Evolutionary conservation across 2,888 invertebrate genomes (phyloP).

Genomic region (Cheilosia urbana): DNA sequence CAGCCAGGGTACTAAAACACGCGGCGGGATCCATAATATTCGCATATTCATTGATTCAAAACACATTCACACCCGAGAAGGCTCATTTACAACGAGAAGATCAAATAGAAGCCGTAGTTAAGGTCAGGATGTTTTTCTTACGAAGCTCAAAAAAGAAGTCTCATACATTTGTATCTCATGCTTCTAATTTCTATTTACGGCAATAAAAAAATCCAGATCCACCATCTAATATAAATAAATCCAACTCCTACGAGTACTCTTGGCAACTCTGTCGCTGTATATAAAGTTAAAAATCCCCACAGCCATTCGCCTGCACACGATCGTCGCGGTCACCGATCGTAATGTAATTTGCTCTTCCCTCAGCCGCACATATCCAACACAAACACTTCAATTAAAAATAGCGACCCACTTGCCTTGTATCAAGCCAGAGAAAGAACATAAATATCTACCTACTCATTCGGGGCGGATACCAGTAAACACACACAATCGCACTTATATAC

Average conservation of each 20-base stretch:
- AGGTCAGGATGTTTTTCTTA: too few species aligned
- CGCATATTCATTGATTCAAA: too few species aligned
- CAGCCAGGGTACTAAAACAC: too few species aligned
- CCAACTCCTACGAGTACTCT: background rate
- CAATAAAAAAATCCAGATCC: background rate
- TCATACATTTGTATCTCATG: background rate
- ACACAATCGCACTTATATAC: slow-evolving; percentile 17
- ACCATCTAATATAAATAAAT: background rate
- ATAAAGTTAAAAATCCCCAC: slow-evolving; percentile 28
- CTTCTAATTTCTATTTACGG: background rate
- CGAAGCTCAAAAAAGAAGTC: too few species aligned
- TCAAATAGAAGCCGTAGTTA: too few species aligned
- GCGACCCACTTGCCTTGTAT: background rate
- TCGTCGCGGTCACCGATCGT: slow-evolving; percentile 22
- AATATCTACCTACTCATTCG: slow-evolving; percentile 13
- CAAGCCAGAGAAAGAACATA: background rate
- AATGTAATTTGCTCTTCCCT: slow-evolving; percentile 6
- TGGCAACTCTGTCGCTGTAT: slow-evolving; percentile 46
- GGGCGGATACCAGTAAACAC: slow-evolving; percentile 43
- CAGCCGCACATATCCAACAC: background rate
- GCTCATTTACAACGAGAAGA: too few species aligned
- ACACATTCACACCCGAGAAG: too few species aligned
- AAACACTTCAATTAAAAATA: background rate
- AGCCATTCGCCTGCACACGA: slow-evolving; percentile 34
- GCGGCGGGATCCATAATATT: too few species aligned